Evolutionary conservation across 2,888 invertebrate genomes (phyloP), one percentile per base, ranked within the genome.

Genomic region (Melangyna quadrimaculata): DNA sequence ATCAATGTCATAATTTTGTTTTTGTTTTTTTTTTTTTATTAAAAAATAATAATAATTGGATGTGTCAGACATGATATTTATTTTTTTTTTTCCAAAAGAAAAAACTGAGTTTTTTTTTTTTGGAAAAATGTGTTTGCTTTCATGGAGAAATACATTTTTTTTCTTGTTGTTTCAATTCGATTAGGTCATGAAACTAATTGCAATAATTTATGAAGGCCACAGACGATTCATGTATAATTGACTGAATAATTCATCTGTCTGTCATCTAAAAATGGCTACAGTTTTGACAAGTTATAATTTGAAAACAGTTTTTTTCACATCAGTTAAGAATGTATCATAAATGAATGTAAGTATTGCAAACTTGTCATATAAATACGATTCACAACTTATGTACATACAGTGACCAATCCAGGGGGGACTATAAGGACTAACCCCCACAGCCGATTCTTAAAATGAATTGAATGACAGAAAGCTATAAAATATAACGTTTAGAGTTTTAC

Each of bases 1-100:
- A 59, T 59, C 59, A 59, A 59, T 59, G 59, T 35, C 59, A 59
- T 59, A 59, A 22, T 37, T 59, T 37, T 37, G 12, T 57, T 59
- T 35, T 12, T 35, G 2, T 19, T 35, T 35, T 32, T 32, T 12
- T 57, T 22, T 2, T 1, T 3, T 19, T 12, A 57, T 19, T 32
- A 55, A 27, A 53, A 53, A 53, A 53, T 9, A 53, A 43, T 43
- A 35, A 35, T 57, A 59, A 59, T 59, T 59, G 37, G 32, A 57
- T 59, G 59, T 59, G 59, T 59, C 59, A 59, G 59, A 37, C 22
- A 57, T 59, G 59, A 14, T 55, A 59, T 59, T 59, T 22, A 59
- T 59, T 35, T 59, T 59, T 59, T 35, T 59, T 59, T 1, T 2
- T 32, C 2, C 8, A 35, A 57, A 29, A 53, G n/a, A 53, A 51